Conservation (phyloP, 2,888 invertebrate genomes). For the Alloscopus bannaensis region DNA sequence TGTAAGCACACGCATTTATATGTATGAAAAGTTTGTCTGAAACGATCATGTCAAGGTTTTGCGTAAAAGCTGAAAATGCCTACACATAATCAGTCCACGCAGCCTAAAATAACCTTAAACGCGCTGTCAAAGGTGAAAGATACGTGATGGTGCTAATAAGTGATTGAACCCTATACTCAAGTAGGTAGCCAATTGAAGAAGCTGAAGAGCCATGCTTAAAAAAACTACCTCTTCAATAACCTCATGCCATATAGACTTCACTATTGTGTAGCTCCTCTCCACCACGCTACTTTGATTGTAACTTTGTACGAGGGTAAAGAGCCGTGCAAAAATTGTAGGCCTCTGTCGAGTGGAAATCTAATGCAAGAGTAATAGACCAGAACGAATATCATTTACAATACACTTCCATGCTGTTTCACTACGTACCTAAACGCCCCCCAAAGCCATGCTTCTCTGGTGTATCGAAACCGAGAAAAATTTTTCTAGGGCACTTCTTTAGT, state of each 20-base stretch:
- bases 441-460: background rate
- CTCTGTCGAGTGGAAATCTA: conserved; percentile 58
- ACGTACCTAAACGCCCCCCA: background rate
- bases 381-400: conserved; percentile 67
- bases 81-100: no score
- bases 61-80: no score
- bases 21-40: no score
- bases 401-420: background rate
- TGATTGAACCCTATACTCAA: no score
- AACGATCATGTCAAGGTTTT: conserved; percentile 6
- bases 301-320: background rate
- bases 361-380: conserved; percentile 72
- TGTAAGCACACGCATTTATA: no score
- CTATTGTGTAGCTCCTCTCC: no score
- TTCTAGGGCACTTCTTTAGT: conserved; percentile 7
- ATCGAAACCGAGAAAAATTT: conserved; percentile 14
- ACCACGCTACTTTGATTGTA: no score
- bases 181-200: no score
- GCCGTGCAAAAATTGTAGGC: conserved; percentile 28
- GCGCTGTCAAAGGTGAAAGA: background rate
- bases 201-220: no score
- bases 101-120: background rate
- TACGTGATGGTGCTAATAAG: background rate
- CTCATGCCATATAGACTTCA: no score
- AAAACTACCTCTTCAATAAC: no score